A percentile compares a stretch with the other conserved stretches of the same genome.
These are phyloP conservation scores for Scaptomyza parva DNA, from an alignment of 2,888 invertebrate genomes.

Conservation along the genomic window DNA sequence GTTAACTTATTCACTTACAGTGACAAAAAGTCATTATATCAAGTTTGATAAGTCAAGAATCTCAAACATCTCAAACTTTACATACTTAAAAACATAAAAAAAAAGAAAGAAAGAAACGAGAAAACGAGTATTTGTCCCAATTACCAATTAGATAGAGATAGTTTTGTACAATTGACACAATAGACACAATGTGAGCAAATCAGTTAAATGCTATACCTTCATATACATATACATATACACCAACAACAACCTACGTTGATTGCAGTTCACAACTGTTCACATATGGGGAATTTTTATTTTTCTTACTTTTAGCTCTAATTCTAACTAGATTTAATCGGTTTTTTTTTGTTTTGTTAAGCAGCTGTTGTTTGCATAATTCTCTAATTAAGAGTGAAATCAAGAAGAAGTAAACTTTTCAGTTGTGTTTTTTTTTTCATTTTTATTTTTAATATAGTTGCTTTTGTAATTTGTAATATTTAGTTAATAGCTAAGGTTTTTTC, in stretches of 20 bases:
- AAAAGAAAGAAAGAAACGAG: no score
- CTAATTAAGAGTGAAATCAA: not conserved
- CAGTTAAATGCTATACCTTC: constrained; percentile 4
- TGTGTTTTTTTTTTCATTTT: constrained; percentile 48
- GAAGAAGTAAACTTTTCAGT: constrained; percentile 29
- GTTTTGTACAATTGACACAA: not conserved
- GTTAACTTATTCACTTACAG: no score
- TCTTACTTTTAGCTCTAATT: not conserved
- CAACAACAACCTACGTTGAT: not conserved
- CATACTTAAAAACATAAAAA: no score
- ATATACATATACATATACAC: not conserved
- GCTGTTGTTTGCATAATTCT: not conserved
- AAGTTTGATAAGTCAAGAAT: not conserved
- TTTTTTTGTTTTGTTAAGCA: not conserved
- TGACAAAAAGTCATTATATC: not conserved
- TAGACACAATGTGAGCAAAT: not conserved
- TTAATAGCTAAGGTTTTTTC: constrained; percentile 58
- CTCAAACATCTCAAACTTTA: no score
- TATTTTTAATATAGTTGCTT: constrained; percentile 71
- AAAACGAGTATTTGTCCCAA: not conserved
- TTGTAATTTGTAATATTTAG: constrained; percentile 59
- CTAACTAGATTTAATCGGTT: not conserved
- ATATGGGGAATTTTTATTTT: not conserved
- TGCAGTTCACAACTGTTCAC: not conserved
- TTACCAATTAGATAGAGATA: not conserved